Percentiles rank a stretch among this genome's conserved stretches.
Evolutionary conservation across 2,113 vertebrate genomes (phyloP).

Genomic region (Mustelus asterias): DNA sequence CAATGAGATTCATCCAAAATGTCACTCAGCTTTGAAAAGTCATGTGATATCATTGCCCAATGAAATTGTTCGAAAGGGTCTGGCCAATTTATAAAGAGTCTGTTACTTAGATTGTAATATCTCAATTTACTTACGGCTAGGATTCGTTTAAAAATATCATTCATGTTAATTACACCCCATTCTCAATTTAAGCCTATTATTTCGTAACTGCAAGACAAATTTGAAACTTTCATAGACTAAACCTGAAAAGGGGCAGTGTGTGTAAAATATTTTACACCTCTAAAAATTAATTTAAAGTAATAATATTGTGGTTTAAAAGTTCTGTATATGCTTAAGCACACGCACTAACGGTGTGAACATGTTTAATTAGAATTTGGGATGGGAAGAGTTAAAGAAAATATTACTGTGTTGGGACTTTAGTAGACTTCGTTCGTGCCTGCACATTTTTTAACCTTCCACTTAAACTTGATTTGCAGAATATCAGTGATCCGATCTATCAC

Average conservation of each 20-base stretch:
- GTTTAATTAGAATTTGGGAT: not conserved
- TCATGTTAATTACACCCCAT: not conserved
- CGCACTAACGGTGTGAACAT: not conserved
- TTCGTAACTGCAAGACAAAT: not conserved
- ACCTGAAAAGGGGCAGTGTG: not conserved
- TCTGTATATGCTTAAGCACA: not conserved
- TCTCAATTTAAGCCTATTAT: not conserved
- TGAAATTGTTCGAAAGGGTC: not conserved
- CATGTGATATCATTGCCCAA: not conserved
- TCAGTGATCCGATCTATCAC: not conserved
- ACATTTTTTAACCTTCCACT: not conserved
- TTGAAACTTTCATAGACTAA: not conserved
- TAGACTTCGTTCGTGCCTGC: constrained; percentile 34
- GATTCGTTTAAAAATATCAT: not conserved
- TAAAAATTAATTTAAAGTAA: not conserved
- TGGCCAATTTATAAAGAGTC: not conserved
- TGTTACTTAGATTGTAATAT: not conserved
- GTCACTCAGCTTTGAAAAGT: not conserved
- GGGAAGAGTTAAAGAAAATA: constrained; percentile 30
- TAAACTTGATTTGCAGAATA: constrained; percentile 29
- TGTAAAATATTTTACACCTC: not conserved
- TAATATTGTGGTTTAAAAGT: not conserved
- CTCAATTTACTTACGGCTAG: not conserved
- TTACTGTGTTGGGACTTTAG: constrained; percentile 36
- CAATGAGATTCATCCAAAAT: not conserved